phyloP scores from a whole-genome alignment of 2,888 invertebrate genomes.

The Chydorus sphaericus region DNA sequence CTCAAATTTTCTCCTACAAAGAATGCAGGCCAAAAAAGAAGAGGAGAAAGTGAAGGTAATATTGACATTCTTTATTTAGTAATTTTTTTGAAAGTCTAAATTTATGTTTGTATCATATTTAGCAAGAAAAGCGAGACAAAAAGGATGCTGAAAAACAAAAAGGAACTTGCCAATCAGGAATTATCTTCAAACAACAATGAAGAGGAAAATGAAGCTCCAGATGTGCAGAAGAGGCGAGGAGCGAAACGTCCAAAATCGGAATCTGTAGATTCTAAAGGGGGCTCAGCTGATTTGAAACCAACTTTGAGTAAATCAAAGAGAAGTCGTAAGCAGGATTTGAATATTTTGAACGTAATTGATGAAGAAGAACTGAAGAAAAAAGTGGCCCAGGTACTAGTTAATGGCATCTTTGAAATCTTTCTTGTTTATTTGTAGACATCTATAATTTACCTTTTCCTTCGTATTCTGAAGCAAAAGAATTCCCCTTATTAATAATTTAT shows the following conservation, averaged over 20 bases:
- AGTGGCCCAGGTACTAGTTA: not conserved
- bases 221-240: not conserved
- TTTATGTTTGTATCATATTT: not conserved
- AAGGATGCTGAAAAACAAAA: not conserved
- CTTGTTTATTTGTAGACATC: not conserved
- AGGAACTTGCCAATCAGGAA: not conserved
- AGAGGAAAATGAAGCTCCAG: not conserved
- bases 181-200: not conserved
- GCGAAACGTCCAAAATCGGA: not conserved
- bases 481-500: not conserved
- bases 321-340: not conserved
- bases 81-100: not conserved
- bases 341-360: not conserved
- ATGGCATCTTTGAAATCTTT: too few relatives aligned
- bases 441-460: too few relatives aligned
- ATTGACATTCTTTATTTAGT: not conserved
- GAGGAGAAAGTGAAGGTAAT: not conserved
- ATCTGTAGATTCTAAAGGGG: not conserved
- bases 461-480: too few relatives aligned
- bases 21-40: constrained; percentile 18
- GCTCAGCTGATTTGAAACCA: constrained; percentile 6
- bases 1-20: constrained; percentile 21
- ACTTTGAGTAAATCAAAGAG: not conserved
- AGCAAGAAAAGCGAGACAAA: not conserved
- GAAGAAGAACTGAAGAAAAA: not conserved